phyloP scores from a whole-genome alignment of 2,888 invertebrate species.

The Catocala fraxini region DNA sequence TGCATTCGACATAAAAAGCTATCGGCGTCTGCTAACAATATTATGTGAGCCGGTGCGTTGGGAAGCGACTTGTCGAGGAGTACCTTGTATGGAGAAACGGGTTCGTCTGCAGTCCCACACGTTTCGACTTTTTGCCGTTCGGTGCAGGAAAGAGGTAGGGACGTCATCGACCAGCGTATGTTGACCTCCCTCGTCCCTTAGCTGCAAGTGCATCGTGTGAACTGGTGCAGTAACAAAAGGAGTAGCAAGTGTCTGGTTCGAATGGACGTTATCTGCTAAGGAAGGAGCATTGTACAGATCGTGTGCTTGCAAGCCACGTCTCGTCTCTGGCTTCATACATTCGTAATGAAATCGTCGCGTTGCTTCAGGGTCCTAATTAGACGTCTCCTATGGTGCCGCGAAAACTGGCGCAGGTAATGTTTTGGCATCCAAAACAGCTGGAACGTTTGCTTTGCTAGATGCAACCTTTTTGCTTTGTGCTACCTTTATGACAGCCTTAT shows the following conservation, averaged over 20 bases:
- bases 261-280: slow-evolving; percentile 65
- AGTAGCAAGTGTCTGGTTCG: slow-evolving; percentile 58
- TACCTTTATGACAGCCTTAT: not conserved
- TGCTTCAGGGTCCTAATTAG: slow-evolving; percentile 72
- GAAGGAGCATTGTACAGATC: slow-evolving; percentile 79
- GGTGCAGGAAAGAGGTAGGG: slow-evolving; percentile 79
- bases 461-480: slow-evolving; percentile 26
- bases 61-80: slow-evolving; percentile 81
- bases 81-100: slow-evolving; percentile 85
- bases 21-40: slow-evolving; percentile 85
- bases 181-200: slow-evolving; percentile 64
- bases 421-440: slow-evolving; percentile 39
- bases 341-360: slow-evolving; percentile 78
- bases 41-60: slow-evolving; percentile 85
- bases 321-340: slow-evolving; percentile 74
- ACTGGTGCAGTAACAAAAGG: slow-evolving; percentile 57
- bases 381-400: slow-evolving; percentile 54
- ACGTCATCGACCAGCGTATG: slow-evolving; percentile 63
- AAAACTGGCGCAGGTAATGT: slow-evolving; percentile 37
- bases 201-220: slow-evolving; percentile 36
- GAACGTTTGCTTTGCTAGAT: slow-evolving; percentile 26
- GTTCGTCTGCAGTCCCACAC: slow-evolving; percentile 86
- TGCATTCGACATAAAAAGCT: slow-evolving; percentile 87
- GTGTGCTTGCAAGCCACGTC: slow-evolving; percentile 79
- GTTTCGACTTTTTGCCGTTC: slow-evolving; percentile 84